A percentile compares a stretch with the other conserved stretches of the same genome.
These are phyloP conservation scores for Lymantria monacha DNA, from an alignment of 2,888 invertebrate species.

Conservation along the genomic window DNA sequence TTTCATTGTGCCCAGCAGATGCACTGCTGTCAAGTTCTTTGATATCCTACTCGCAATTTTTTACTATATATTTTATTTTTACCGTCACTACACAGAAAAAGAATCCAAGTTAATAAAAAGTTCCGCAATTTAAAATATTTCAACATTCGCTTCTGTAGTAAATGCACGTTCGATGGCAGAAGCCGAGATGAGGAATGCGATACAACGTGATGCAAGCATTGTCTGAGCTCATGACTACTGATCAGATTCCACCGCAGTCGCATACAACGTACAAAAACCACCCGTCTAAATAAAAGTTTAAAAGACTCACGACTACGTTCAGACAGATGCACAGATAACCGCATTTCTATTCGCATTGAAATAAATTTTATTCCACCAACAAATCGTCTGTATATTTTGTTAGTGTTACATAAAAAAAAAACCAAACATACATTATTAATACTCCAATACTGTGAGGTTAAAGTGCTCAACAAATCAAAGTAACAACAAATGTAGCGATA, in stretches of 20 bases:
- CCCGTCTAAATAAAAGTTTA: constrained; percentile 29
- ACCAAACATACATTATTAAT: constrained; percentile 47
- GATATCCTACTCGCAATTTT: too few species aligned
- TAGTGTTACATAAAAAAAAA: constrained; percentile 34
- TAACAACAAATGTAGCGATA: constrained; percentile 75
- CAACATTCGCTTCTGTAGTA: constrained; percentile 29
- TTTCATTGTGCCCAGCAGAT: too few species aligned
- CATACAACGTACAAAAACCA: constrained; percentile 38
- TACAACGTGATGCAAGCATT: constrained; percentile 52
- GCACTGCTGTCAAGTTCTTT: too few species aligned
- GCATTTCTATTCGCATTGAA: constrained; percentile 24
- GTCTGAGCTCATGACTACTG: constrained; percentile 49
- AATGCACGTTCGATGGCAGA: constrained; percentile 38
- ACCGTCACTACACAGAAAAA: too few species aligned
- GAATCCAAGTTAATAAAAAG: neutral
- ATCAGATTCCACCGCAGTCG: constrained; percentile 44
- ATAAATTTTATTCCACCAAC: constrained; percentile 25
- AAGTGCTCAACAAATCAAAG: constrained; percentile 76
- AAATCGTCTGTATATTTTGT: constrained; percentile 20
- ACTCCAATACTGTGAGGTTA: constrained; percentile 58
- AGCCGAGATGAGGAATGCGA: constrained; percentile 58
- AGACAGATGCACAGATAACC: constrained; percentile 32
- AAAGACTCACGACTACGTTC: constrained; percentile 24
- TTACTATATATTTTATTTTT: too few species aligned
- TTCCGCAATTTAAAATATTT: constrained; percentile 12